phyloP scores from a whole-genome alignment of 1,140 invertebrate genomes.

The Brevipalpus yothersi region DNA sequence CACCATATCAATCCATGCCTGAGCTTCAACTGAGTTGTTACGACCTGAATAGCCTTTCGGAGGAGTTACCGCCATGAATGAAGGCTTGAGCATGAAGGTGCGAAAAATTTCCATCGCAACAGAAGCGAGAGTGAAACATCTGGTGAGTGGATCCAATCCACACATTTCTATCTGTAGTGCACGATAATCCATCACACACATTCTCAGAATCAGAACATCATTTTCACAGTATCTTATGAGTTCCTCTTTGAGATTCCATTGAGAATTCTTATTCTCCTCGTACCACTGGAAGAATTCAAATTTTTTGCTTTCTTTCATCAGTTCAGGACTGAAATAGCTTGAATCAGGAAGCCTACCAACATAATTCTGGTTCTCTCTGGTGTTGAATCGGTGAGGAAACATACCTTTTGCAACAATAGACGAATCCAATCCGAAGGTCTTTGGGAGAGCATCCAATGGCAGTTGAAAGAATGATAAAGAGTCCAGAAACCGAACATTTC shows the following conservation, averaged over 20 bases:
- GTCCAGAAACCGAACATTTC: background rate
- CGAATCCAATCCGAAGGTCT: slow-evolving; percentile 1
- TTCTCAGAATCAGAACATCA: background rate
- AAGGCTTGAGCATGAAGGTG: background rate
- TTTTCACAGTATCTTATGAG: background rate
- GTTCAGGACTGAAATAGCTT: background rate
- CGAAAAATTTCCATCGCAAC: background rate
- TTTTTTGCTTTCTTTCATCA: background rate
- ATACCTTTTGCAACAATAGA: background rate
- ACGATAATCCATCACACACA: background rate
- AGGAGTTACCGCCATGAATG: background rate
- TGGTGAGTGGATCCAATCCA: background rate
- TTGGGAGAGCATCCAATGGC: background rate
- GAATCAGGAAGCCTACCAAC: background rate
- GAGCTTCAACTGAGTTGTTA: background rate
- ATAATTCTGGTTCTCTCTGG: background rate
- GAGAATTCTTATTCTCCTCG: background rate
- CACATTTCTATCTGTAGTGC: background rate
- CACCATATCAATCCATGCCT: background rate
- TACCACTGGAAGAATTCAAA: background rate
- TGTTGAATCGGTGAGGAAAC: slow-evolving; percentile 4
- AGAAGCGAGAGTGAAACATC: slow-evolving; percentile 1
- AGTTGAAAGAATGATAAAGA: background rate
- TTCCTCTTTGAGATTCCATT: background rate
- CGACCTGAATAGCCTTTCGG: background rate